Percentiles rank a stretch among this genome's conserved stretches.
Conservation (phyloP, 2,888 invertebrate species). For the Metopia argyrocephala region DNA sequence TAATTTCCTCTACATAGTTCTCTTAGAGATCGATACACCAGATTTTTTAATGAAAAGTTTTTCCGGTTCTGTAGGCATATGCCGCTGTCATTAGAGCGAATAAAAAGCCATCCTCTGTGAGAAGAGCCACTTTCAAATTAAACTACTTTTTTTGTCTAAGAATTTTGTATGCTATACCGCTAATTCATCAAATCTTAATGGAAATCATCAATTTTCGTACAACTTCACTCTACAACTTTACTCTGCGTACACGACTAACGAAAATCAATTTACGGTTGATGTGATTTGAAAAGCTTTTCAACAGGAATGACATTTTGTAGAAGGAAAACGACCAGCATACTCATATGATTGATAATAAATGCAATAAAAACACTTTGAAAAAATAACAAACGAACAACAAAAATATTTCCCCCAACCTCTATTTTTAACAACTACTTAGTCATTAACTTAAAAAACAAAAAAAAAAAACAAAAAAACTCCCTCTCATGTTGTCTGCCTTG, state of each 20-base stretch:
- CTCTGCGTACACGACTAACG: too few relatives aligned
- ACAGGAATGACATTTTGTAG: constrained; percentile 2
- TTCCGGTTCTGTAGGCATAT: too few relatives aligned
- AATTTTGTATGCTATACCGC: not conserved
- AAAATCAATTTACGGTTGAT: not conserved
- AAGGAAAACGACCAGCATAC: not conserved
- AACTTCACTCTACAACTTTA: too few relatives aligned
- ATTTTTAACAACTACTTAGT: not conserved
- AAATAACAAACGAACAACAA: not conserved
- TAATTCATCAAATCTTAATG: not conserved
- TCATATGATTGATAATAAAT: constrained; percentile 12
- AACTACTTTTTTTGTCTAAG: not conserved
- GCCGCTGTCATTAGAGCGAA: too few relatives aligned
- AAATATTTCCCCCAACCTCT: too few relatives aligned
- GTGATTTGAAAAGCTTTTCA: constrained; percentile 20
- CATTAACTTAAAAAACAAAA: not conserved
- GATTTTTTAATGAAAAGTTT: too few relatives aligned
- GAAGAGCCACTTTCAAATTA: too few relatives aligned
- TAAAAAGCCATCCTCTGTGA: too few relatives aligned
- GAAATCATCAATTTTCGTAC: not conserved
- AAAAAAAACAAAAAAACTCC: not conserved
- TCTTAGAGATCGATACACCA: too few relatives aligned
- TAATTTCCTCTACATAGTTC: too few relatives aligned
- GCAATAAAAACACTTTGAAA: not conserved
- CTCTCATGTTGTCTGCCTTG: too few relatives aligned